Conservation (phyloP, 2,113 vertebrate genomes). For the Cyprinodon variegatus region DNA sequence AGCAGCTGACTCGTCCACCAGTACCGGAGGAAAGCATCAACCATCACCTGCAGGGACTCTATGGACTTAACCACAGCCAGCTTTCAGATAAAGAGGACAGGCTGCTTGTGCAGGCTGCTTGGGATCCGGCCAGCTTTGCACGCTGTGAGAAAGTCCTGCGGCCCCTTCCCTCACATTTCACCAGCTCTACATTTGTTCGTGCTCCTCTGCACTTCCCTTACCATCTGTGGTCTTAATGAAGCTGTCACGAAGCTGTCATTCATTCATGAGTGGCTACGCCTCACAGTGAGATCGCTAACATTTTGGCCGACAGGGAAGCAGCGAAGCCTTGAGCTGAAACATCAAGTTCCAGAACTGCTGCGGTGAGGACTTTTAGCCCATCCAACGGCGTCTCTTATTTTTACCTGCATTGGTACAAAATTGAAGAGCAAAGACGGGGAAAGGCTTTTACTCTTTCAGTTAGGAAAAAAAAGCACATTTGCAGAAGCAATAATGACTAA, state of each 20-base stretch:
- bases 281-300: conserved; percentile 46
- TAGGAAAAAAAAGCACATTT: conserved; percentile 18
- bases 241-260: conserved; percentile 74
- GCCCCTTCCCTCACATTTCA: conserved; percentile 59
- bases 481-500: conserved; percentile 42
- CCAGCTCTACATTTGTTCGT: conserved; percentile 64
- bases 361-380: conserved; percentile 19
- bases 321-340: conserved; percentile 31
- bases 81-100: not conserved
- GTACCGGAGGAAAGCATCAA: conserved; percentile 24
- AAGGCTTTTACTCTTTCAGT: not conserved
- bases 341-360: conserved; percentile 31
- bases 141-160: conserved; percentile 42
- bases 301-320: conserved; percentile 40
- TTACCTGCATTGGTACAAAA: conserved; percentile 19
- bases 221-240: conserved; percentile 79
- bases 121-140: not conserved
- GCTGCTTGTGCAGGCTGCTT: not conserved
- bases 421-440: not conserved
- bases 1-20: conserved; percentile 7
- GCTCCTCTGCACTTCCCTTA: conserved; percentile 53
- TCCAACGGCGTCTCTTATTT: not conserved
- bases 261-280: conserved; percentile 65
- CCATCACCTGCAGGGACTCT: not conserved
- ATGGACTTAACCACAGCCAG: not conserved